Conservation (phyloP, 1,140 invertebrate genomes). For the Nasonia vitripennis region DNA sequence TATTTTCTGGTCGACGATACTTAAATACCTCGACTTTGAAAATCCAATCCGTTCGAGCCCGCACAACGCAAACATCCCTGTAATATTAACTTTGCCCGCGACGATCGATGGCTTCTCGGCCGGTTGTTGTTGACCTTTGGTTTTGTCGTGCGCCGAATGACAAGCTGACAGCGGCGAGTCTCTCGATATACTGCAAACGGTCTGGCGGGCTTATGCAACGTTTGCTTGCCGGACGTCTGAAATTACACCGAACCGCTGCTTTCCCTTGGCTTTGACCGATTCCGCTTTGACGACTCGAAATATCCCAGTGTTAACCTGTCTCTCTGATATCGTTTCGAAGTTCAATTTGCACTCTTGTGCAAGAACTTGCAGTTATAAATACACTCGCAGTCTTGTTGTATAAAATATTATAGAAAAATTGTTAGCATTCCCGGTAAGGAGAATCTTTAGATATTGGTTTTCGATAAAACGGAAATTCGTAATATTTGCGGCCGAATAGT, state of each 20-base stretch:
- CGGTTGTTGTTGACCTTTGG: not conserved
- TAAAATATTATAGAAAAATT: too few species aligned
- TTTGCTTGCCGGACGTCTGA: not conserved
- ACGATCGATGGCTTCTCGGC: not conserved
- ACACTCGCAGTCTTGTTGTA: too few species aligned
- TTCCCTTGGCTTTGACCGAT: not conserved
- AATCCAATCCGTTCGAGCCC: not conserved
- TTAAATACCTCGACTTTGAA: not conserved
- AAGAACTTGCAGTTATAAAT: too few species aligned
- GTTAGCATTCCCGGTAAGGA: too few species aligned
- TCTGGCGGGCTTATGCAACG: not conserved
- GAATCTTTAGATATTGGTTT: too few species aligned
- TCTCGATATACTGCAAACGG: not conserved
- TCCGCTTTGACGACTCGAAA: too few species aligned
- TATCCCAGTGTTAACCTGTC: too few species aligned
- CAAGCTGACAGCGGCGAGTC: not conserved
- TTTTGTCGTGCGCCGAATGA: not conserved
- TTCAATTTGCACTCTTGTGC: too few species aligned
- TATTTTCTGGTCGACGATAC: not conserved
- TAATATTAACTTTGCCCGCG: not conserved
- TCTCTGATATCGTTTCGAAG: too few species aligned
- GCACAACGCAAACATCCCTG: not conserved
- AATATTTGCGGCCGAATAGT: not conserved
- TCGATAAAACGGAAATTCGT: too few species aligned
- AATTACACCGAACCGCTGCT: not conserved